phyloP scores from a whole-genome alignment of 2,888 invertebrate species.

The Pollenia griseotomentosa region DNA sequence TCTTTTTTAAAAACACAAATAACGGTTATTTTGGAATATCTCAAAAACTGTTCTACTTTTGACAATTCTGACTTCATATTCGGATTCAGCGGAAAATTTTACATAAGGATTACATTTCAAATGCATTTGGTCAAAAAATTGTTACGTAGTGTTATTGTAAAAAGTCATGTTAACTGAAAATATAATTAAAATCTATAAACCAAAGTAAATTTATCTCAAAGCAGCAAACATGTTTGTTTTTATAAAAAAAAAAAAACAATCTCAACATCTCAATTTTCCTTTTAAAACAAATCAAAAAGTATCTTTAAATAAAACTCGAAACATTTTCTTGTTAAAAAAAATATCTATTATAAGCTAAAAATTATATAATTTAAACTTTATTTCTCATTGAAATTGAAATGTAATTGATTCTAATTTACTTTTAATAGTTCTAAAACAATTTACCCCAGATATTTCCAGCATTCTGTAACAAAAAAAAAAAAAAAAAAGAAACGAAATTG shows the following conservation, averaged over 20 bases:
- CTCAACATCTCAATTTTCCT: conserved; percentile 30
- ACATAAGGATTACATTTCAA: no score
- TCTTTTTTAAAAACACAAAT: no score
- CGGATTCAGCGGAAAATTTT: no score
- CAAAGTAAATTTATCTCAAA: neutral
- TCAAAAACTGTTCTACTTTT: no score
- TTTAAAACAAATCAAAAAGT: neutral
- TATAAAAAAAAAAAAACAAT: neutral
- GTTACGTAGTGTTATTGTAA: no score
- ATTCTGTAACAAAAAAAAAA: conserved; percentile 21
- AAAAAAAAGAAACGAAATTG: conserved; percentile 6
- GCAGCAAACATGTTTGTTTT: conserved; percentile 6
- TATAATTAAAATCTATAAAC: neutral
- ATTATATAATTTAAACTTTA: neutral
- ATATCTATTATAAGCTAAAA: neutral
- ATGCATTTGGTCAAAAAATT: no score
- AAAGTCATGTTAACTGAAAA: conserved; percentile 6
- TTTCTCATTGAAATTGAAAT: neutral
- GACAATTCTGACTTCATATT: no score
- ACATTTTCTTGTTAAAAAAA: neutral
- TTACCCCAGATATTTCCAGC: conserved; percentile 39
- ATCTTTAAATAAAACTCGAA: neutral
- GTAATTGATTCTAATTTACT: conserved; percentile 28
- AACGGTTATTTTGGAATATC: no score
- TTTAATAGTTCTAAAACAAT: conserved; percentile 50